Evolutionary conservation across 2,888 invertebrate species (phyloP).

Genomic region (Agonopterix heracliana): DNA sequence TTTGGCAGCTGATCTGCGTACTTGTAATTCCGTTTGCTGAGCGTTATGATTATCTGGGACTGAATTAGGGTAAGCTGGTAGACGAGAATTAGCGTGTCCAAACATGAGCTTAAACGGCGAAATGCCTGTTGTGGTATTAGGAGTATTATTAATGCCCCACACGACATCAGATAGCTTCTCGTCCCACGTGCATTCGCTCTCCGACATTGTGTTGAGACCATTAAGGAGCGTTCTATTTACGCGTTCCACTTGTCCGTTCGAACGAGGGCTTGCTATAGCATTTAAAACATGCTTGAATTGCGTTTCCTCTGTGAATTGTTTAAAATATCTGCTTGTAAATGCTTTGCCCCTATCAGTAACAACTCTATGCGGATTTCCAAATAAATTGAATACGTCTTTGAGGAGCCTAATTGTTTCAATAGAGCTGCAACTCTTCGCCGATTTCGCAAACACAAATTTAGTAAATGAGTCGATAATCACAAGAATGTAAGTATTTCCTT

Average conservation of each 20-base stretch:
- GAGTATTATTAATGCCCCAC: conserved; percentile 9
- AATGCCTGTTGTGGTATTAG: too few species aligned
- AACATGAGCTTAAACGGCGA: conserved; percentile 13
- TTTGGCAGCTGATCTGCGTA: conserved; percentile 1
- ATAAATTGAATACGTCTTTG: conserved; percentile 1
- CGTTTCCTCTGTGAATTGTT: conserved; percentile 3
- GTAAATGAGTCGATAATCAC: conserved; percentile 16
- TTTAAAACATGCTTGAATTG: conserved; percentile 7
- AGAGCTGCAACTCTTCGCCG: conserved; percentile 17
- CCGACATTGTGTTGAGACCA: conserved; percentile 6
- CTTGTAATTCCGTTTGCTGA: too few species aligned
- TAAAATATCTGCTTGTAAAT: conserved; percentile 7
- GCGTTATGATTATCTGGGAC: too few species aligned
- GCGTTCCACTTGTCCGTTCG: conserved; percentile 9
- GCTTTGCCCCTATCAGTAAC: conserved; percentile 13
- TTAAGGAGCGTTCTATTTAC: conserved; percentile 7
- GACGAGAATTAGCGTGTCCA: too few species aligned
- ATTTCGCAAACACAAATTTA: conserved; percentile 1
- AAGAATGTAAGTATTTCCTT: conserved; percentile 11
- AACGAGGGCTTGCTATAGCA: conserved; percentile 4
- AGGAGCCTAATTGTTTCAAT: conserved; percentile 7
- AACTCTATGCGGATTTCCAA: conserved; percentile 6
- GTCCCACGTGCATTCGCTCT: conserved; percentile 14
- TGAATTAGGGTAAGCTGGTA: too few species aligned
- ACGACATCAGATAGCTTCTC: too few species aligned